Evolutionary conservation across 1,140 invertebrate genomes (phyloP), one percentile per base, ranked within the genome.

Genomic region (Drosophila auraria): DNA sequence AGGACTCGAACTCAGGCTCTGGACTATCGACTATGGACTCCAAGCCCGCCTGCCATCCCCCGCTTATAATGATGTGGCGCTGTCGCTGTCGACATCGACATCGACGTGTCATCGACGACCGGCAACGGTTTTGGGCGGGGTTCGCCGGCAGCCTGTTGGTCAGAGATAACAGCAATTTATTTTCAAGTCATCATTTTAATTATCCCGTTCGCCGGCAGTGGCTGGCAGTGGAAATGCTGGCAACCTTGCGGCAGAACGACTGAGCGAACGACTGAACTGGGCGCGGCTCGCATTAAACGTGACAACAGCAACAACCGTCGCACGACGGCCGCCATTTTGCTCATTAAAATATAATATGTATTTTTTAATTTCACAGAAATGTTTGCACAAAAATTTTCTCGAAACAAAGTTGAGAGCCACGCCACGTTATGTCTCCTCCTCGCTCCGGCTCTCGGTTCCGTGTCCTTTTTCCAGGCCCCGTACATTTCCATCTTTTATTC

Each of bases 341-440:
- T 92, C 91, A 92, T 92, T 92, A 92, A 92, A 92, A 92, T 92
- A 92, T 92, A 92, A 92, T 92, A 92, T 92, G 84, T 91, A 92
- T 91, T 92, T 92, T 90, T 92, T 92, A 92, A 92, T 92, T 92
- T 92, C 87, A 84, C 78, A 87, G 91, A 92, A 92, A 92, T 92
- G 91, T 92, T 92, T 92, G 86, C 91, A 87, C 91, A 91, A 92
- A 92, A 92, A 91, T 87, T 91, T 87, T 64, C 87, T 83, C 83
- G 87, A 91, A 91, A 91, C 87, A 90, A 90, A 90, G 87, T 90
- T 87, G 69, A 78, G 83, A 51, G 51, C 69, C 44, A 56, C 69
- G 60, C 47, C 56, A 64, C 63, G 60, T 53, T 62, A 68, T 70
- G 57, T 68, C 53, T 57, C 45, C 59, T 40, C 33, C 30, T 36